phyloP scores from a whole-genome alignment of 2,888 invertebrate genomes.

The Thereva nobilitata region DNA sequence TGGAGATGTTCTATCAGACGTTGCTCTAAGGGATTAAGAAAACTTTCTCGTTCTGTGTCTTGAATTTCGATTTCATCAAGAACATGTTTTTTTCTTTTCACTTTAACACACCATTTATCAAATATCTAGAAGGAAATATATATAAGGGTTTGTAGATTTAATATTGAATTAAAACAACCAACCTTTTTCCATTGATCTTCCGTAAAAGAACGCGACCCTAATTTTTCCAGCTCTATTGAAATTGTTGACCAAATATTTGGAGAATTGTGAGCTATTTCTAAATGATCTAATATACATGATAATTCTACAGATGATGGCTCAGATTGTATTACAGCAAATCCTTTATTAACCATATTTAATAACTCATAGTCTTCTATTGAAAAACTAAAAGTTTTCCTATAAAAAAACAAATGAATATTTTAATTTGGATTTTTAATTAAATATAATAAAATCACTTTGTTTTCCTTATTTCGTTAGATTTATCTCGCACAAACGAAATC shows the following conservation, averaged over 20 bases:
- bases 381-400: slow-evolving; percentile 23
- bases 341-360: slow-evolving; percentile 32
- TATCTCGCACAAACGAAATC: slow-evolving; percentile 22
- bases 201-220: slow-evolving; percentile 22
- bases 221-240: slow-evolving; percentile 35
- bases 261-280: slow-evolving; percentile 39
- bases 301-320: slow-evolving; percentile 36
- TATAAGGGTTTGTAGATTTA: background rate
- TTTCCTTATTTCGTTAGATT: slow-evolving; percentile 24
- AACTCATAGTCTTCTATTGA: slow-evolving; percentile 39
- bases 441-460: background rate
- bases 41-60: slow-evolving; percentile 26
- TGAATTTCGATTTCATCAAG: slow-evolving; percentile 35
- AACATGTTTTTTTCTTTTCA: slow-evolving; percentile 39
- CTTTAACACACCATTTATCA: slow-evolving; percentile 38
- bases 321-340: background rate
- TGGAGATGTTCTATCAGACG: slow-evolving; percentile 28
- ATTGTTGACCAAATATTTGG: slow-evolving; percentile 41
- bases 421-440: background rate
- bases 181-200: slow-evolving; percentile 40
- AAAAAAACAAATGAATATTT: slow-evolving; percentile 2
- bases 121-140: slow-evolving; percentile 26
- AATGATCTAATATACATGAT: slow-evolving; percentile 40
- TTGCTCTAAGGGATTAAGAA: slow-evolving; percentile 34
- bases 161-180: background rate